Evolutionary conservation across 2,113 vertebrate genomes (phyloP).

Genomic region (Perca fluviatilis): DNA sequence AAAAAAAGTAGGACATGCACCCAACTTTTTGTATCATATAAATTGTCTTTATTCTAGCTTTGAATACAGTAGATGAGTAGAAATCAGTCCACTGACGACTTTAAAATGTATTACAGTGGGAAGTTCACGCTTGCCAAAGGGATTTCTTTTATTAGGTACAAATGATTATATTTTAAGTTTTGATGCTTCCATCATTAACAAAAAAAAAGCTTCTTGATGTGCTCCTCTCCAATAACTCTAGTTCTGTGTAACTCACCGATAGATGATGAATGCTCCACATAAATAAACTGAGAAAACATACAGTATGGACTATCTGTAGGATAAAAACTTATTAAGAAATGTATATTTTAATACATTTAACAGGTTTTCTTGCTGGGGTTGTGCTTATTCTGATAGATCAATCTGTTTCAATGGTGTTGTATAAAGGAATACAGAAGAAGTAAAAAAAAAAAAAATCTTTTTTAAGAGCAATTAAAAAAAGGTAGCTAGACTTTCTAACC

Average conservation of each 20-base stretch:
- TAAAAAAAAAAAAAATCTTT: constrained; percentile 7
- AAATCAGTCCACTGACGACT: not conserved
- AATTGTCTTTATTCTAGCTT: not conserved
- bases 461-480: constrained; percentile 45
- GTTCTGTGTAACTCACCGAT: not conserved
- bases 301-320: not conserved
- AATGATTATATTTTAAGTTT: not conserved
- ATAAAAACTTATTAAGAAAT: not conserved
- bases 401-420: not conserved
- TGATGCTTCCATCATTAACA: not conserved
- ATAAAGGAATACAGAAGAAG: constrained; percentile 2
- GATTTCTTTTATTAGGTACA: not conserved
- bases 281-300: not conserved
- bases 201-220: constrained; percentile 1
- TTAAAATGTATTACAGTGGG: not conserved
- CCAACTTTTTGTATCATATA: not conserved
- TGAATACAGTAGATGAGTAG: not conserved
- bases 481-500: constrained; percentile 27
- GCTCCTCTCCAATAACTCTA: not conserved
- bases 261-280: too few species aligned
- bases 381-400: not conserved
- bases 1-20: not conserved
- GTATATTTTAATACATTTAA: not conserved
- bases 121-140: not conserved
- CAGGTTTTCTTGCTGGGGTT: not conserved